phyloP scores from a whole-genome alignment of 2,113 vertebrate species.

The Gymnorhina tibicen region DNA sequence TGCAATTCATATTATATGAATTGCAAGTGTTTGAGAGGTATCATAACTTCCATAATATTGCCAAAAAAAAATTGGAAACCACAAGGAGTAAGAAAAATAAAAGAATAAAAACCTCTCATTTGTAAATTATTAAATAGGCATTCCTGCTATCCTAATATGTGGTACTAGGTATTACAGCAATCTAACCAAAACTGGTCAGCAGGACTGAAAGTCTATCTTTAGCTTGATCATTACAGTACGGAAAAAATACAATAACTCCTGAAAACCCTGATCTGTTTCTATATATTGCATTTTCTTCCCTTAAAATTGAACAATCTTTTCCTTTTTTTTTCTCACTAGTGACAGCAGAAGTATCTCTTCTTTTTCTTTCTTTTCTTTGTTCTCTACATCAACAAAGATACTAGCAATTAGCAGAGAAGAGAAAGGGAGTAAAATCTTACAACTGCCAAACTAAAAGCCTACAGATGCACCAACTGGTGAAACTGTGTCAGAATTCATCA shows the following conservation, averaged over 20 bases:
- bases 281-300: neutral
- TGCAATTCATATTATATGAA: neutral
- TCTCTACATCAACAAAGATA: neutral
- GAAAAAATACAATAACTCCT: neutral
- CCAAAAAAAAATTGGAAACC: slow-evolving; percentile 1
- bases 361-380: neutral
- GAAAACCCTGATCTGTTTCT: neutral
- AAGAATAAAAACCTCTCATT: neutral
- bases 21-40: neutral
- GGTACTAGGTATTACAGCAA: neutral
- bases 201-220: neutral
- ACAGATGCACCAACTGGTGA: neutral
- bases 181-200: slow-evolving; percentile 45
- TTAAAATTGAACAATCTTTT: neutral
- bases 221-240: neutral
- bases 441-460: neutral
- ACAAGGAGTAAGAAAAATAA: slow-evolving; percentile 3
- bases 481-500: neutral
- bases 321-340: neutral
- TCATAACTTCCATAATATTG: slow-evolving; percentile 22
- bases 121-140: slow-evolving; percentile 20
- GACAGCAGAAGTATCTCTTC: neutral
- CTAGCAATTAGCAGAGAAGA: neutral
- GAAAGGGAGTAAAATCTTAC: neutral
- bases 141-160: neutral